Evolutionary conservation across 2,797 vertebrate genomes (phyloP), one percentile per base, ranked within the genome.

Genomic region (Heliangelus exortis): DNA sequence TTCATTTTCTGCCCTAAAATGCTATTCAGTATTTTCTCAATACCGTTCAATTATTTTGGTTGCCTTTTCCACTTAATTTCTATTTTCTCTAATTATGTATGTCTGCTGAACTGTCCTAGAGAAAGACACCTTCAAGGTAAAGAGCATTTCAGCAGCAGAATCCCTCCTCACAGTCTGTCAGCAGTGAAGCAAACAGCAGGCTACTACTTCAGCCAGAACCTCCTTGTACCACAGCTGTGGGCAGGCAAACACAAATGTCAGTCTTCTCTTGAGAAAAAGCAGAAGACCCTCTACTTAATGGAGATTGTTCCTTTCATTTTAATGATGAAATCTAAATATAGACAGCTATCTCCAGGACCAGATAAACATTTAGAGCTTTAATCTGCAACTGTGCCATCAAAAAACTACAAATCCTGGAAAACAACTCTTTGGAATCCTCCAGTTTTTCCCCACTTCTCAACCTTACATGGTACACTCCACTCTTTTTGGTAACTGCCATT

Each of bases 41-140:
- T 14, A 26, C 9, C 36, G 21, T 20, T 69, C 34, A 41, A 50
- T 55, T 19, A 74, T 34, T 87, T 66, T 48, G 9, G 19, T 57
- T 14, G 18, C 15, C 12, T 34, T 91, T 73, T 12, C 41, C 25
- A 59, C 45, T 67, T 31, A 77, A 80, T 6, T 34, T 34, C 69
- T 67, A 34, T 55, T 85, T 83, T 77, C 76, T 66, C 50, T 59
- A 76, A 66, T 82, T 73, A 55, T 23, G 7, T 77, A 63, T 68
- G 53, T 80, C 63, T 84, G 59, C 33, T 87, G 68, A 75, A 72
- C 41, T 58, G 61, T 53, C 61, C 26, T 58, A 39, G 22, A 59
- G 50, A 90, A 66, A 75, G 36, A 82, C 39, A 66, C 25, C n/a
- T 89, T 84, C 77, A 78, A 73, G n/a, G 71, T 82, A 89, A 87